Base-by-base conservation (phyloP, 2,888 invertebrate genomes). In the Coelopa pilipes region DNA sequence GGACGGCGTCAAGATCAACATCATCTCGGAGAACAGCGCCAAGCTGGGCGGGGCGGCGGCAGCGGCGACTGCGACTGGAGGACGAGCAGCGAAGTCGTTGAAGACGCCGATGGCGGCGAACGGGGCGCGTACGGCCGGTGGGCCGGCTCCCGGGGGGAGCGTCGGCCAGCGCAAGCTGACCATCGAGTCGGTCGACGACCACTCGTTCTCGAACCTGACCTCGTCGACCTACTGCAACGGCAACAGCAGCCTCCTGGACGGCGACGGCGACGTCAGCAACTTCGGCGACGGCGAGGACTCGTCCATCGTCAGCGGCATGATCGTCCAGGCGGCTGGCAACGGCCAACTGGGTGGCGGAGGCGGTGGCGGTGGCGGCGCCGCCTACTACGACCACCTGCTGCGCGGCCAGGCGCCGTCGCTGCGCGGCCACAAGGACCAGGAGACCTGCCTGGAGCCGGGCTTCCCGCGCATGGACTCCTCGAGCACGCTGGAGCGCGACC, bases 201-300 rank as follows among this genome's bases (percentile, higher is more conserved):
- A 83, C 75, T 86, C 86, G 5, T 85, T 82, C 68, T 87, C 87
- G 55, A 87, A 87, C 72, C 79, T 87, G 65, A 87, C 87, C 12
- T 83, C 86, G 9, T 87, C 87, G 47, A 84, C 85, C 1, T 83
- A 83, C 55, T 83, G 86, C 81, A 83, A 85, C 77, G 83, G 86
- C 75, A 83, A 82, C 71, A 82, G 80, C 72, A 81, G 78, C 67
- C 71, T 76, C 19, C 53, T 82, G 45, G n/a, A n/a, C n/a, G 84
- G 84, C 57, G 83, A 84, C 75, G 85, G 85, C 73, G 81, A 86
- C 75, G 82, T 82, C 47, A 86, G 84, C 76, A 85, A 84, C 73
- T 85, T 84, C 45, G 87, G 87, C 57, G 86, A 86, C 57, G 87
- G 87, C 21, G 87, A 86, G 75, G 84, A 87, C 73, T 86, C 86